These are phyloP conservation scores for Eupithecia vulgata DNA, from an alignment of 2,888 invertebrate species.

Conservation along the genomic window DNA sequence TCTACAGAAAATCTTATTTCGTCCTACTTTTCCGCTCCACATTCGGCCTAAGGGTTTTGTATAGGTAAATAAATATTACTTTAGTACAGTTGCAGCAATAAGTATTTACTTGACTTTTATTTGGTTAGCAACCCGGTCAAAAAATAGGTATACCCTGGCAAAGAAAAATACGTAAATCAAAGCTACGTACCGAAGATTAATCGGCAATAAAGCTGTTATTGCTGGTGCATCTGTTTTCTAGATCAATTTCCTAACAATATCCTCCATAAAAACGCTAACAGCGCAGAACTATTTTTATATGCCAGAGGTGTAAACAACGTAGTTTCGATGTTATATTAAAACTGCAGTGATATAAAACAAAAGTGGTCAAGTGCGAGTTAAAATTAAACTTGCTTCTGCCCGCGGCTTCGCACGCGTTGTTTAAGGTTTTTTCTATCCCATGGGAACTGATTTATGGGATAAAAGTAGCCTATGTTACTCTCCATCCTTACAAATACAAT, in stretches of 20 bases:
- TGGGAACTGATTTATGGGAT: too few species aligned
- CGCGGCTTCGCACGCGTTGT: too few species aligned
- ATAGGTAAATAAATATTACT: too few species aligned
- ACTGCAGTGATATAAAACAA: slow-evolving; percentile 13
- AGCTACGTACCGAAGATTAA: background rate
- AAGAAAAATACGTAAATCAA: background rate
- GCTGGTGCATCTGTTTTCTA: slow-evolving; percentile 28
- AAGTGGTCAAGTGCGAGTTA: background rate
- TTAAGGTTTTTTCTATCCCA: too few species aligned
- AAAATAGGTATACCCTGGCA: background rate
- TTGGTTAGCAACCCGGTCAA: background rate
- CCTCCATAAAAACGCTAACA: slow-evolving; percentile 21
- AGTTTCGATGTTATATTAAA: slow-evolving; percentile 15
- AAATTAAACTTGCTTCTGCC: too few species aligned
- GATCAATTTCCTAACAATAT: slow-evolving; percentile 25
- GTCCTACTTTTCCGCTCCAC: too few species aligned
- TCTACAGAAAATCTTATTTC: too few species aligned
- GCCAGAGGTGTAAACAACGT: slow-evolving; percentile 23
- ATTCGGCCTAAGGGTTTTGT: too few species aligned
- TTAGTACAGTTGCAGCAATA: too few species aligned
- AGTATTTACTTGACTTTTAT: too few species aligned
- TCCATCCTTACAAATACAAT: too few species aligned
- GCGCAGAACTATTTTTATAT: slow-evolving; percentile 30
- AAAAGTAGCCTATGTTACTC: too few species aligned
- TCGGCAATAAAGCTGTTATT: background rate